Evolutionary conservation across 92 coral and sea anemone genomes (phyloP).

Genomic region (Phymanthus crucifer): DNA sequence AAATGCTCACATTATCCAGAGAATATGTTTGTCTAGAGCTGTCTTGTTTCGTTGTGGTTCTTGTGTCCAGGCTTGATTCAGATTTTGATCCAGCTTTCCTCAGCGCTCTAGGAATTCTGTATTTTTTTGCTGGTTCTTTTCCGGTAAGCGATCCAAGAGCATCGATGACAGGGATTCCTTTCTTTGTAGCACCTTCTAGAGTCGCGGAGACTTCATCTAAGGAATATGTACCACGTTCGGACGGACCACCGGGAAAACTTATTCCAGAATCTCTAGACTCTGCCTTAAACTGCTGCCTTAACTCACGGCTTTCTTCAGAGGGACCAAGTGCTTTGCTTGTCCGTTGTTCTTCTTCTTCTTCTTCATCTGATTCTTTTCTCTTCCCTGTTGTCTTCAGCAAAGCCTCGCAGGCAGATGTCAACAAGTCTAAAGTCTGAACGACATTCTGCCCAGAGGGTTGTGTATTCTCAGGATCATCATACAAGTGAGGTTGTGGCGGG

Average conservation of each 20-base stretch:
- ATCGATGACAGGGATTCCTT: conserved; percentile 78
- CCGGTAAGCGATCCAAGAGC: conserved; percentile 52
- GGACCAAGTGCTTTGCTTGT: not conserved
- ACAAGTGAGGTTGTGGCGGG: conserved; percentile 8
- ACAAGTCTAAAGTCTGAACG: conserved; percentile 68
- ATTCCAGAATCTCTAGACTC: conserved; percentile 2
- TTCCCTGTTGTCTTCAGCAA: conserved; percentile 47
- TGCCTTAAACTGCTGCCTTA: conserved; percentile 5
- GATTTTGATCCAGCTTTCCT: conserved; percentile 51
- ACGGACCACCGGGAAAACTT: not conserved
- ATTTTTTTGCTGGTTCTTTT: conserved; percentile 11
- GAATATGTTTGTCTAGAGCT: conserved; percentile 69
- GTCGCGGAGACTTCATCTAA: conserved; percentile 68
- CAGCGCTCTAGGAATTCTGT: conserved; percentile 26
- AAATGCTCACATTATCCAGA: conserved; percentile 59
- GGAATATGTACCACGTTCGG: conserved; percentile 74
- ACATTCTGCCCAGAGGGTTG: conserved; percentile 53
- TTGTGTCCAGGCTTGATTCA: conserved; percentile 35
- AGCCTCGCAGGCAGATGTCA: conserved; percentile 88
- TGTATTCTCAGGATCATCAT: conserved; percentile 1
- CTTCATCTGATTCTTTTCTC: not conserved
- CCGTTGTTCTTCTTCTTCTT: not conserved
- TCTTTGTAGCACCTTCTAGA: conserved; percentile 69
- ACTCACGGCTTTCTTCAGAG: not conserved
- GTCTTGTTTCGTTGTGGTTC: conserved; percentile 18